Percentiles rank a stretch among this genome's conserved stretches.
phyloP scores from a whole-genome alignment of 2,888 invertebrate genomes.

The Aleiodes testaceus region DNA sequence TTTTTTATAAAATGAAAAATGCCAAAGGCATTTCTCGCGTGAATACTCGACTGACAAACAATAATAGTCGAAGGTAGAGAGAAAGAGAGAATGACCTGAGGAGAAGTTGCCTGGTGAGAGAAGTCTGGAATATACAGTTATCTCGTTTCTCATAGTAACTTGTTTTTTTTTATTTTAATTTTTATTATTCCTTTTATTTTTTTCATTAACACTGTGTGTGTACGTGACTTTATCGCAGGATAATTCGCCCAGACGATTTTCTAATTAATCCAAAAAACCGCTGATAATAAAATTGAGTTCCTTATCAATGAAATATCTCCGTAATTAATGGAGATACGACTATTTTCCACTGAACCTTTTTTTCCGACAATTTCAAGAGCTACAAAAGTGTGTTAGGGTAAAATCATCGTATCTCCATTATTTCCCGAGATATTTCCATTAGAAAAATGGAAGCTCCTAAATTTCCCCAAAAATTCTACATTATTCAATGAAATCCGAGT shows the following conservation, averaged over 20 bases:
- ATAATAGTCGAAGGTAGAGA: conserved; percentile 23
- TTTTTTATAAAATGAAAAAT: no score
- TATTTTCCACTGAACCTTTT: no score
- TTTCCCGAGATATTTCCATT: no score
- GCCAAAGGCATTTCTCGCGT: neutral
- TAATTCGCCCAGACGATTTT: neutral
- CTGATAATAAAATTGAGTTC: neutral
- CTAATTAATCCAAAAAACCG: neutral
- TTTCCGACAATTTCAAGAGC: no score
- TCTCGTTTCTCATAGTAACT: conserved; percentile 21
- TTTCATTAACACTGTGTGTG: neutral
- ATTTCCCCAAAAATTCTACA: no score
- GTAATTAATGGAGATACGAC: no score
- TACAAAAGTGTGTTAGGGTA: no score
- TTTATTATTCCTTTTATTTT: no score
- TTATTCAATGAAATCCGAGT: neutral
- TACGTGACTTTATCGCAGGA: conserved; percentile 26
- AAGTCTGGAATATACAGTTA: conserved; percentile 27
- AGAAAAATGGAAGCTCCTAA: no score
- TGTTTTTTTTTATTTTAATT: neutral
- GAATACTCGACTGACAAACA: conserved; percentile 7
- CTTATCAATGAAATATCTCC: no score
- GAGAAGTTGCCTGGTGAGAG: conserved; percentile 9
- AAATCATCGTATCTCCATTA: no score
- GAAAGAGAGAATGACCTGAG: conserved; percentile 15